Evolutionary conservation across 2,113 vertebrate species (phyloP).

Genomic region (Taxidea taxus): DNA sequence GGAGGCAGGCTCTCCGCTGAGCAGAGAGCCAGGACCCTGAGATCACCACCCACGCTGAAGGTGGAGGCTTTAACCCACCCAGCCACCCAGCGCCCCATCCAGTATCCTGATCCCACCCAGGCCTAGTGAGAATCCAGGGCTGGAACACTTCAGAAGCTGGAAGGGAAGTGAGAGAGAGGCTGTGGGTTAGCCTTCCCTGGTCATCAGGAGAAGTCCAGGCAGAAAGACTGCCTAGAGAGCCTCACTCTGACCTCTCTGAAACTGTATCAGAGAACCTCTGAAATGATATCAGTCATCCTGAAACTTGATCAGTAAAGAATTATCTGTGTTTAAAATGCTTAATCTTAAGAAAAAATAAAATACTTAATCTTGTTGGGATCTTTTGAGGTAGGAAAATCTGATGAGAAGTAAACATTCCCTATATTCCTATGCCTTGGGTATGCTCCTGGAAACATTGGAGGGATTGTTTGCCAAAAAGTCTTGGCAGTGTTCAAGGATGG

Average conservation of each 20-base stretch:
- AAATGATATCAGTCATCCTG: background rate
- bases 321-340: background rate
- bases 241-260: conserved; percentile 60
- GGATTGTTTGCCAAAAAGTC: conserved; percentile 68
- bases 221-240: no score
- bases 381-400: conserved; percentile 46
- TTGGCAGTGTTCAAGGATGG: conserved; percentile 75
- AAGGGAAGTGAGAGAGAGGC: background rate
- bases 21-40: no score
- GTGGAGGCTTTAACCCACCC: no score
- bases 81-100: no score
- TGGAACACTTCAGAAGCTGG: background rate
- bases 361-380: background rate
- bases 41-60: no score
- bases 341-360: background rate
- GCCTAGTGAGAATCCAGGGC: background rate
- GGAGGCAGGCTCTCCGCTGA: no score
- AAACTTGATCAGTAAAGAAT: background rate
- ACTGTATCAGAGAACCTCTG: conserved; percentile 71
- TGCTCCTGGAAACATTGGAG: conserved; percentile 76
- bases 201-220: background rate
- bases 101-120: background rate
- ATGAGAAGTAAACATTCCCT: conserved; percentile 71
- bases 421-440: conserved; percentile 72
- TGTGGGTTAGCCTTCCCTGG: background rate